Evolutionary conservation across 2,888 invertebrate genomes (phyloP).

Genomic region (Nemotelus pantherinus): DNA sequence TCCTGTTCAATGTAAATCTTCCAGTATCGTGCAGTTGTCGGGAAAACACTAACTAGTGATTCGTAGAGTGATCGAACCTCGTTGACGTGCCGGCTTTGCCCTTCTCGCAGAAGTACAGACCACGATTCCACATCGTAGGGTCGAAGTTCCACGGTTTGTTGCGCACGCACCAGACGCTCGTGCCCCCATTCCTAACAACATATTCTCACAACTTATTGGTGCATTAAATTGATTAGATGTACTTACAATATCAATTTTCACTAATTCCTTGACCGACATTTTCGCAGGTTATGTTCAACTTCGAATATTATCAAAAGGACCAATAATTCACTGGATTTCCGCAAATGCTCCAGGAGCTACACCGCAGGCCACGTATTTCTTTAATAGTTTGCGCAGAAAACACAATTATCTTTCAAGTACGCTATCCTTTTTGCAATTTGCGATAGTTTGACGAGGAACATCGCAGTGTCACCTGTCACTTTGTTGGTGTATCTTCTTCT

Average conservation of each 20-base stretch:
- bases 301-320: background rate
- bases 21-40: conserved; percentile 98
- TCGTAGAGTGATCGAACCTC: conserved; percentile 94
- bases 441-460: no score
- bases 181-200: conserved; percentile 83
- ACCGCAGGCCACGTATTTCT: no score
- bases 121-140: conserved; percentile 97
- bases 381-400: no score
- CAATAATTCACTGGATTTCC: no score
- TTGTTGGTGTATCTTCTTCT: no score
- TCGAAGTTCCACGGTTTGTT: conserved; percentile 86
- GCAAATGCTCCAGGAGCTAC: no score
- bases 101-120: conserved; percentile 94
- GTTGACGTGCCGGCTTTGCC: conserved; percentile 85
- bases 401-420: no score
- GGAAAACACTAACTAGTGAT: conserved; percentile 91
- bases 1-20: conserved; percentile 98
- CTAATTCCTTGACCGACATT: conserved; percentile 63
- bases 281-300: conserved; percentile 25
- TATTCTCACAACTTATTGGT: background rate
- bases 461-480: no score
- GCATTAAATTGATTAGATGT: background rate
- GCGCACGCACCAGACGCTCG: conserved; percentile 83
- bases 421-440: no score
- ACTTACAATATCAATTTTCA: conserved; percentile 65